phyloP scores from a whole-genome alignment of 2,888 invertebrate genomes.

The Pseudococcus longispinus region DNA sequence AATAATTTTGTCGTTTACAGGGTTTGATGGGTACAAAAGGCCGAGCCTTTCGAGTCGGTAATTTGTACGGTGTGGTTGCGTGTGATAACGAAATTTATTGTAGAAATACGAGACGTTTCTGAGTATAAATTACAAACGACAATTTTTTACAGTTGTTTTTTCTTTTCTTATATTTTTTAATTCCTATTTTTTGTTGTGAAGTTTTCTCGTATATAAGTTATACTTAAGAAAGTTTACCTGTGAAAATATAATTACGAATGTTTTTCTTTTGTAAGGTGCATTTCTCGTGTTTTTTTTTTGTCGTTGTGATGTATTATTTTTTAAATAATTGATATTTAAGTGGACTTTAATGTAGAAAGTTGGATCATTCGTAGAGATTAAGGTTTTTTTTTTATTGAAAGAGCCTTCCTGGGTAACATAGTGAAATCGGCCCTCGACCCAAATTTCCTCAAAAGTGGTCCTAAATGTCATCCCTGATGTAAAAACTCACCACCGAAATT shows the following conservation, averaged over 20 bases:
- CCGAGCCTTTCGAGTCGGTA: background rate
- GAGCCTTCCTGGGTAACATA: too few relatives aligned
- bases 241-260: background rate
- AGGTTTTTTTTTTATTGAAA: too few relatives aligned
- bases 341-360: too few relatives aligned
- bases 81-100: background rate
- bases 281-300: background rate
- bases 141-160: background rate
- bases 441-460: too few relatives aligned
- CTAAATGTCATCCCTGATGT: too few relatives aligned
- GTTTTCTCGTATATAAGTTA: background rate
- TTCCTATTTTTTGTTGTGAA: background rate
- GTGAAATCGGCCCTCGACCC: too few relatives aligned
- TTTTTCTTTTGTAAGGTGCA: background rate
- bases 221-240: background rate
- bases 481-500: too few relatives aligned
- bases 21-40: background rate
- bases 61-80: background rate
- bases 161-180: background rate
- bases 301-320: background rate
- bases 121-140: background rate
- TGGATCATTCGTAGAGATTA: too few relatives aligned
- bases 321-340: too few relatives aligned
- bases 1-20: background rate
- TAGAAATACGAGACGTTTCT: background rate